Conservation (phyloP, 2,113 vertebrate genomes). For the Odocoileus hemionus region DNA sequence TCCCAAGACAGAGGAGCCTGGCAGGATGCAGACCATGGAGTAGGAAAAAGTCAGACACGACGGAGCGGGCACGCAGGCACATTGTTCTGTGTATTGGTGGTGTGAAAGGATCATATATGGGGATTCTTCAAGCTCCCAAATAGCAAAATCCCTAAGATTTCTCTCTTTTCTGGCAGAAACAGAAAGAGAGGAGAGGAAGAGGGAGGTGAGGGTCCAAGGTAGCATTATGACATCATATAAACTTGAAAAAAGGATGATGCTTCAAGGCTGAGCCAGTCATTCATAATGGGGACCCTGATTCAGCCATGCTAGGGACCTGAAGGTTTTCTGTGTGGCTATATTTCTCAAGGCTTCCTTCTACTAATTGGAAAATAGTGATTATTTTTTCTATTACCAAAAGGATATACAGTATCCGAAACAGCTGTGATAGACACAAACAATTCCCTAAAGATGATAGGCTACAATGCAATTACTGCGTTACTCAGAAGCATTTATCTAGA, state of each 20-base stretch:
- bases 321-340: background rate
- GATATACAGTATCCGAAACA: background rate
- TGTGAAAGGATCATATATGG: background rate
- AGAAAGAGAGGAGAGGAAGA: too few relatives aligned
- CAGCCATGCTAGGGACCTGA: background rate
- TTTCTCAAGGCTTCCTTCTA: background rate
- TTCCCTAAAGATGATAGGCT: background rate
- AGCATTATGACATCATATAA: background rate
- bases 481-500: background rate
- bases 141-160: background rate
- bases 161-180: background rate
- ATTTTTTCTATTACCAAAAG: background rate
- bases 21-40: background rate
- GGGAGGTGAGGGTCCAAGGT: background rate
- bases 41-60: background rate
- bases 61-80: background rate
- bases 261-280: background rate
- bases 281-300: background rate
- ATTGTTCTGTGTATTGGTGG: constrained; percentile 43
- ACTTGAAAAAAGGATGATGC: background rate
- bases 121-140: background rate
- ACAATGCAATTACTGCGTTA: accelerated
- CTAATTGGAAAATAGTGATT: background rate
- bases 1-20: background rate
- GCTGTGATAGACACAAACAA: background rate